phyloP scores from a whole-genome alignment of 2,888 invertebrate genomes.

The Melanophora roralis region DNA sequence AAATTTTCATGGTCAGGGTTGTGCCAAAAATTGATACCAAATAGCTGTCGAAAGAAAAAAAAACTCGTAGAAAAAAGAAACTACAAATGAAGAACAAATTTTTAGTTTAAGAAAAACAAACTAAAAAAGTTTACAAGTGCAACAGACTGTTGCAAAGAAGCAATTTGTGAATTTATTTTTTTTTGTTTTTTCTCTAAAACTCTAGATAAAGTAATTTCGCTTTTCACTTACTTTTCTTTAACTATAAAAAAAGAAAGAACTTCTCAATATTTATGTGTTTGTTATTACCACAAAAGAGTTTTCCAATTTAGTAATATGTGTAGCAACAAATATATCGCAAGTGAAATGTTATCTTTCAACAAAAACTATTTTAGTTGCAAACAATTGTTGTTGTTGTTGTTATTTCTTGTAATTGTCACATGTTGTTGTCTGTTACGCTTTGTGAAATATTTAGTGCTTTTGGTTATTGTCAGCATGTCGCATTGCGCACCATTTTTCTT shows the following conservation, averaged over 20 bases:
- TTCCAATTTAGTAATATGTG: slow-evolving; percentile 9
- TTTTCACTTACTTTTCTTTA: slow-evolving; percentile 18
- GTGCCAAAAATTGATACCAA: slow-evolving; percentile 52
- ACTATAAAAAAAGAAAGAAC: neutral
- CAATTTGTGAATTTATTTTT: slow-evolving; percentile 49
- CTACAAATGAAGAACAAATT: neutral
- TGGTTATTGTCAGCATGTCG: slow-evolving; percentile 50
- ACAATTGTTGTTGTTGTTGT: neutral
- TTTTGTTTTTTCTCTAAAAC: neutral
- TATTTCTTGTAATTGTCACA: slow-evolving; percentile 59
- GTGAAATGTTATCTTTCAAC: slow-evolving; percentile 42
- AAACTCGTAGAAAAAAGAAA: neutral
- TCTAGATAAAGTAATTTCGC: slow-evolving; percentile 35
- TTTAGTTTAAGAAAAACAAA: slow-evolving; percentile 8
- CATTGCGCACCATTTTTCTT: slow-evolving; percentile 49
- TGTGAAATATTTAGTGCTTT: slow-evolving; percentile 38
- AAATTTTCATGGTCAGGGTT: slow-evolving; percentile 60
- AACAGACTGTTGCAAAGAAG: slow-evolving; percentile 62
- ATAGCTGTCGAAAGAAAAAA: too few species aligned
- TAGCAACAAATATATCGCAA: slow-evolving; percentile 8
- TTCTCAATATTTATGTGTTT: neutral
- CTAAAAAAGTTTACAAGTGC: slow-evolving; percentile 55
- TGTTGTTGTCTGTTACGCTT: slow-evolving; percentile 68
- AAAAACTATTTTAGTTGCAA: slow-evolving; percentile 20
- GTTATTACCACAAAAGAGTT: slow-evolving; percentile 6